Evolutionary conservation across 2,888 invertebrate genomes (phyloP).

Genomic region (Brachypterus glaber): DNA sequence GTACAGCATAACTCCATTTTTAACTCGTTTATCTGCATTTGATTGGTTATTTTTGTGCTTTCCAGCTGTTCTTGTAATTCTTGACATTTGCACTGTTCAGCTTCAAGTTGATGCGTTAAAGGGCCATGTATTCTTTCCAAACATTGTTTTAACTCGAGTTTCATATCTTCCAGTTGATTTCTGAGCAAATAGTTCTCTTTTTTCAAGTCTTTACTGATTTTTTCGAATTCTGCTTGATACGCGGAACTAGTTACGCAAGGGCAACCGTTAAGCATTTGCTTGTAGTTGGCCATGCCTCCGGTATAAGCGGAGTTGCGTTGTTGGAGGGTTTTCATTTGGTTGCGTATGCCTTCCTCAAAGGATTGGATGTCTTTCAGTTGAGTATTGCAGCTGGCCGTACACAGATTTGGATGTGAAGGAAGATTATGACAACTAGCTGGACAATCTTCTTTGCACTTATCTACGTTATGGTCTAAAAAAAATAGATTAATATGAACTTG

Average conservation of each 20-base stretch:
- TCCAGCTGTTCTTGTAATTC: constrained; percentile 31
- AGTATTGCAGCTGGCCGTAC: too few species aligned
- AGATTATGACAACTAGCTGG: too few species aligned
- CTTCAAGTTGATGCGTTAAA: constrained; percentile 26
- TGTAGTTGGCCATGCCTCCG: constrained; percentile 2
- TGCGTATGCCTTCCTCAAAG: not conserved
- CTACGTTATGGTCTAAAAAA: too few species aligned
- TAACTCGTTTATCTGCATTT: constrained; percentile 29
- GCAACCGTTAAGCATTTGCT: constrained; percentile 3
- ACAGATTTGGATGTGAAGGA: too few species aligned
- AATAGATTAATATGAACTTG: too few species aligned
- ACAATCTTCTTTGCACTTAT: too few species aligned
- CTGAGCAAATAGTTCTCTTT: constrained; percentile 31
- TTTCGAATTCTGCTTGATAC: constrained; percentile 21
- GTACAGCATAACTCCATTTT: constrained; percentile 31
- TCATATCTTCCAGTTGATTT: constrained; percentile 33
- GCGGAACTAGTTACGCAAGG: constrained; percentile 7
- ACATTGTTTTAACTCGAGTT: constrained; percentile 33
- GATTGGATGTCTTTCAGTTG: too few species aligned
- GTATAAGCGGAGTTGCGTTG: not conserved
- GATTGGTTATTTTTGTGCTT: constrained; percentile 21
- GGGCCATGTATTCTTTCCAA: constrained; percentile 36
- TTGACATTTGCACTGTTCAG: constrained; percentile 27
- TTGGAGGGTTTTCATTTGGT: constrained; percentile 4
- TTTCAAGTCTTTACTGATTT: constrained; percentile 27